A percentile compares a stretch with the other conserved stretches of the same genome.
phyloP scores from a whole-genome alignment of 2,888 invertebrate species.

The Athalia cordata region DNA sequence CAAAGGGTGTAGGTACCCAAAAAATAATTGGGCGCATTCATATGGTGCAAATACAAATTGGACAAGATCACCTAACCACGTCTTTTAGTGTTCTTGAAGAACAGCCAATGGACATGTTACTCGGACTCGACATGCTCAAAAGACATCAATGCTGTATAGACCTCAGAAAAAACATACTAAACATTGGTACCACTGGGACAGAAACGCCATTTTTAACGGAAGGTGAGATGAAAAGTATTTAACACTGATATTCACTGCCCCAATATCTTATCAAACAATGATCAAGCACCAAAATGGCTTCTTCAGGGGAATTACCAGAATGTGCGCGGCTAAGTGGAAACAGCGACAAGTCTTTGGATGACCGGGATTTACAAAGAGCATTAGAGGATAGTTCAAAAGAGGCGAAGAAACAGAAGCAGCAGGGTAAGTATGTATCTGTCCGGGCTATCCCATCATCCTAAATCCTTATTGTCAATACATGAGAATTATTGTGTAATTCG shows the following conservation, averaged over 20 bases:
- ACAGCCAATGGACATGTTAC: slow-evolving; percentile 98
- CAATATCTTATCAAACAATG: background rate
- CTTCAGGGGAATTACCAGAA: slow-evolving; percentile 80
- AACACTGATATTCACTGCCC: slow-evolving; percentile 12
- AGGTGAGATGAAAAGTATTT: slow-evolving; percentile 68
- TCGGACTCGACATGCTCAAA: slow-evolving; percentile 98
- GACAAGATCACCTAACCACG: slow-evolving; percentile 93
- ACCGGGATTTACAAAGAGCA: slow-evolving; percentile 82
- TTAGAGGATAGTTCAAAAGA: slow-evolving; percentile 81
- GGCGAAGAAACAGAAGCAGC: slow-evolving; percentile 62
- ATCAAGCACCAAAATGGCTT: slow-evolving; percentile 13
- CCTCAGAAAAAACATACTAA: slow-evolving; percentile 88
- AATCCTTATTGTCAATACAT: slow-evolving; percentile 33
- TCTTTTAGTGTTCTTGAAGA: slow-evolving; percentile 98
- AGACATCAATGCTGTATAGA: slow-evolving; percentile 98
- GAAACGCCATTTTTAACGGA: slow-evolving; percentile 92
- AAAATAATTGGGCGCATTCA: slow-evolving; percentile 97
- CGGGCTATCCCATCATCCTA: slow-evolving; percentile 54
- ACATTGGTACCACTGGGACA: slow-evolving; percentile 95
- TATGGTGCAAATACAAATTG: slow-evolving; percentile 97
- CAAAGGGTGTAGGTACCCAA: slow-evolving; percentile 98
- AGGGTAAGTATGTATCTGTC: slow-evolving; percentile 63
- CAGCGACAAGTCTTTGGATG: slow-evolving; percentile 83
- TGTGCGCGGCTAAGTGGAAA: slow-evolving; percentile 87
- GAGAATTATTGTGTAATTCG: background rate